Conservation (phyloP, 2,888 invertebrate genomes). For the Scrobipalpa atriplicella region DNA sequence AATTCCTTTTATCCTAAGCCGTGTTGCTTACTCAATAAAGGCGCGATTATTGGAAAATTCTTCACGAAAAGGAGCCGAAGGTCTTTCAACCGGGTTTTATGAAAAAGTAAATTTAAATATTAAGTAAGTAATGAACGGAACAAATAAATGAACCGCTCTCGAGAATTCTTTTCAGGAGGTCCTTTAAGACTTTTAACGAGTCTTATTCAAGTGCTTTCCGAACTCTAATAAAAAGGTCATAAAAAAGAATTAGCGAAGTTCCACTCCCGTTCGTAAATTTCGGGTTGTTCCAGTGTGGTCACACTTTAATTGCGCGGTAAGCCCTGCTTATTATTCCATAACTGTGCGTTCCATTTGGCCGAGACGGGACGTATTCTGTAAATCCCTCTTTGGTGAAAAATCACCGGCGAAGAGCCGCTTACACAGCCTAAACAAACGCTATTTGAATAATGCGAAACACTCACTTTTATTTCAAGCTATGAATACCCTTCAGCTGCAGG, state of each 20-base stretch:
- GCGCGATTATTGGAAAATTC: constrained; percentile 69
- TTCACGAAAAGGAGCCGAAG: constrained; percentile 46
- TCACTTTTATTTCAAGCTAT: constrained; percentile 26
- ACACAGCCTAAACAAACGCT: constrained; percentile 34
- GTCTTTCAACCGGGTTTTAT: constrained; percentile 49
- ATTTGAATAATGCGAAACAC: constrained; percentile 28
- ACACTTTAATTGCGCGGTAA: constrained; percentile 64
- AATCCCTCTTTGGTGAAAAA: constrained; percentile 45
- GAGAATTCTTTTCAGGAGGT: constrained; percentile 60
- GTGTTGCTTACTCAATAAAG: constrained; percentile 64
- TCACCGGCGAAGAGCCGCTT: constrained; percentile 43
- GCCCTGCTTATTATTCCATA: constrained; percentile 67
- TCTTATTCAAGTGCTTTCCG: constrained; percentile 66
- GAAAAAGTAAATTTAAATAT: constrained; percentile 60
- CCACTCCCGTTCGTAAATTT: constrained; percentile 45
- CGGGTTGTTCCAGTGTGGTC: constrained; percentile 37
- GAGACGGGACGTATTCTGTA: constrained; percentile 37
- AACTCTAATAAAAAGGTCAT: constrained; percentile 74
- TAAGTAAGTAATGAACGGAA: constrained; percentile 66
- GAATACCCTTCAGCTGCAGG: constrained; percentile 25
- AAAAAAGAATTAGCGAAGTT: constrained; percentile 67
- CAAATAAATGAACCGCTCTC: constrained; percentile 64
- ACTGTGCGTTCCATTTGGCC: constrained; percentile 53
- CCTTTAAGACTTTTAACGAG: constrained; percentile 73
- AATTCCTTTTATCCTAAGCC: constrained; percentile 60